A percentile compares a stretch with the other conserved stretches of the same genome.
phyloP scores from a whole-genome alignment of 2,888 invertebrate genomes.

The Stenodera caucasica region DNA sequence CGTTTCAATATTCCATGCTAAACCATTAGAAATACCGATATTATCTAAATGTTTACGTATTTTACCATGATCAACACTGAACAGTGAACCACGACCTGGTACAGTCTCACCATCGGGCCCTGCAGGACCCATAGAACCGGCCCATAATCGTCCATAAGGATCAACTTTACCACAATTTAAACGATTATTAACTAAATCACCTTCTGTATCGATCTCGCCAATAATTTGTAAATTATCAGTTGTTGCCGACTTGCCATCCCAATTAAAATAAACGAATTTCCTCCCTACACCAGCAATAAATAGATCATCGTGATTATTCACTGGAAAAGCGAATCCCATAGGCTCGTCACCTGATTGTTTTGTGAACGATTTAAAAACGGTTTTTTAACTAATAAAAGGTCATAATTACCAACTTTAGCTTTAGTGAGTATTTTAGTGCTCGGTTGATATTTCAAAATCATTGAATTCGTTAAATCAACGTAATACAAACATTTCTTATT shows the following conservation, averaged over 20 bases:
- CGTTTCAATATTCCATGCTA: conserved; percentile 71
- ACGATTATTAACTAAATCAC: conserved; percentile 58
- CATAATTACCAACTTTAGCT: conserved; percentile 17
- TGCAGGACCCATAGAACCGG: conserved; percentile 37
- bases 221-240: conserved; percentile 56
- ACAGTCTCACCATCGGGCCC: conserved; percentile 64
- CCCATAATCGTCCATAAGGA: conserved; percentile 70
- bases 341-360: conserved; percentile 36
- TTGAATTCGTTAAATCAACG: conserved; percentile 18
- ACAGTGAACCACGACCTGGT: conserved; percentile 65
- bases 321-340: conserved; percentile 63
- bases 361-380: too few species aligned
- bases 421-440: conserved; percentile 2
- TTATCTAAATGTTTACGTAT: conserved; percentile 27
- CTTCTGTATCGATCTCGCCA: conserved; percentile 62
- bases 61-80: conserved; percentile 25
- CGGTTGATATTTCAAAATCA: conserved; percentile 18
- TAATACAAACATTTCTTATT: conserved; percentile 15
- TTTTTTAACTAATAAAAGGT: neutral
- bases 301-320: conserved; percentile 61
- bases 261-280: conserved; percentile 62
- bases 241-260: conserved; percentile 63
- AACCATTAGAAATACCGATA: conserved; percentile 62
- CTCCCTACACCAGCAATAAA: conserved; percentile 66
- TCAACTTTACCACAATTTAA: conserved; percentile 80